A percentile compares a stretch with the other conserved stretches of the same genome.
Evolutionary conservation across 2,113 vertebrate species (phyloP).

Genomic region (Elgaria multicarinata): DNA sequence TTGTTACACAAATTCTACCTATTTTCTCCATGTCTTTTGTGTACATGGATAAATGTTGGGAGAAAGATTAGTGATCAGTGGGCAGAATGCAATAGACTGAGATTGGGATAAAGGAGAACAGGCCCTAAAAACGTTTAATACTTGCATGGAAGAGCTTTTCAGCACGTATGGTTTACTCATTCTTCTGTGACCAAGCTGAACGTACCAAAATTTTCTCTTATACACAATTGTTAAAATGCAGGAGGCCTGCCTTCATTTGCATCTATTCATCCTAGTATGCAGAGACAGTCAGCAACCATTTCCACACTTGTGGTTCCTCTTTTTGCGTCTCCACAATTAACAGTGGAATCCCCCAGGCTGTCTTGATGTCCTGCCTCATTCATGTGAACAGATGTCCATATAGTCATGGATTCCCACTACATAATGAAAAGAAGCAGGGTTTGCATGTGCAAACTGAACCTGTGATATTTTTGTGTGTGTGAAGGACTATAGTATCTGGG

Average conservation of each 20-base stretch:
- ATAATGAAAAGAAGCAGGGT: background rate
- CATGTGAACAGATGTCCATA: background rate
- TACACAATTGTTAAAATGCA: background rate
- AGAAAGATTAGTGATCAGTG: background rate
- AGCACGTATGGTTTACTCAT: background rate
- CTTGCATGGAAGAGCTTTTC: background rate
- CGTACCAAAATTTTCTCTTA: background rate
- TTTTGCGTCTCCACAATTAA: background rate
- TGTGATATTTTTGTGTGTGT: background rate
- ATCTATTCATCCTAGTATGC: background rate
- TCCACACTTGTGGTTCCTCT: background rate
- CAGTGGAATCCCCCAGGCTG: background rate
- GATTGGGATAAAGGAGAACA: background rate
- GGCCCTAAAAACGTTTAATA: background rate
- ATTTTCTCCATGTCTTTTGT: background rate
- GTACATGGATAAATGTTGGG: background rate
- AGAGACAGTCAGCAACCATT: background rate
- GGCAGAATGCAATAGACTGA: background rate
- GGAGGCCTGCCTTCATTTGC: background rate
- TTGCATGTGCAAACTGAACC: no score
- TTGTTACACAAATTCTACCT: background rate
- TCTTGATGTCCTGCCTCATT: background rate
- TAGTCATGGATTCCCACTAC: background rate
- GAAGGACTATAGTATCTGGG: background rate
- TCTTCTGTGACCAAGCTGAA: background rate